A percentile compares a stretch with the other conserved stretches of the same genome.
These are phyloP conservation scores for Choreutis nemorana DNA, from an alignment of 2,888 invertebrate genomes.

Conservation along the genomic window DNA sequence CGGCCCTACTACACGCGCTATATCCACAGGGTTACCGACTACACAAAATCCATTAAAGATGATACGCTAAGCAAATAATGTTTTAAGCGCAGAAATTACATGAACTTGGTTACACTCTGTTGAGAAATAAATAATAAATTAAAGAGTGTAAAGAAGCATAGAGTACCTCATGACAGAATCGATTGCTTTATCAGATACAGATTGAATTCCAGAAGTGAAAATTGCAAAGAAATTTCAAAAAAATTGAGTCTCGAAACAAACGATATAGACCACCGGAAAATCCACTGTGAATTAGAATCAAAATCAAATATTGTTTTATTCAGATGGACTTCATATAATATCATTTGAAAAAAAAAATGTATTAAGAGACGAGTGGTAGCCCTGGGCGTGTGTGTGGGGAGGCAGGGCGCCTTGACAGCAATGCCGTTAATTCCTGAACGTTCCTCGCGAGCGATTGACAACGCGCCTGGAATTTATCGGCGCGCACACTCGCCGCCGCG, in stretches of 20 bases:
- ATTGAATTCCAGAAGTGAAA: too few species aligned
- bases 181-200: too few species aligned
- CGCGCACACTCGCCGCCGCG: conserved; percentile 46
- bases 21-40: conserved; percentile 29
- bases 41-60: background rate
- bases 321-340: too few species aligned
- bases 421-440: conserved; percentile 59
- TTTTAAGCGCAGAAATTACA: conserved; percentile 1
- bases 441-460: conserved; percentile 60
- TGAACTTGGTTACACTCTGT: background rate
- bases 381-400: conserved; percentile 21
- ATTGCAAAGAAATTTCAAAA: too few species aligned
- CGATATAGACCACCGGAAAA: too few species aligned
- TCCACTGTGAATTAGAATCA: too few species aligned
- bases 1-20: conserved; percentile 33
- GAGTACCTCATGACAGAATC: conserved; percentile 1
- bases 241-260: too few species aligned
- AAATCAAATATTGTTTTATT: too few species aligned
- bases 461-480: conserved; percentile 63
- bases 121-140: conserved; percentile 3
- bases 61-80: conserved; percentile 7
- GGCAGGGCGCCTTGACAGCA: conserved; percentile 40
- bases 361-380: conserved; percentile 14
- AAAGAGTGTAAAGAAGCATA: conserved; percentile 4
- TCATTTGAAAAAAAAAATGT: background rate